Percentiles rank a stretch among this genome's conserved stretches.
Evolutionary conservation across 1,140 invertebrate genomes (phyloP).

Genomic region (Drosophila gunungcola): DNA sequence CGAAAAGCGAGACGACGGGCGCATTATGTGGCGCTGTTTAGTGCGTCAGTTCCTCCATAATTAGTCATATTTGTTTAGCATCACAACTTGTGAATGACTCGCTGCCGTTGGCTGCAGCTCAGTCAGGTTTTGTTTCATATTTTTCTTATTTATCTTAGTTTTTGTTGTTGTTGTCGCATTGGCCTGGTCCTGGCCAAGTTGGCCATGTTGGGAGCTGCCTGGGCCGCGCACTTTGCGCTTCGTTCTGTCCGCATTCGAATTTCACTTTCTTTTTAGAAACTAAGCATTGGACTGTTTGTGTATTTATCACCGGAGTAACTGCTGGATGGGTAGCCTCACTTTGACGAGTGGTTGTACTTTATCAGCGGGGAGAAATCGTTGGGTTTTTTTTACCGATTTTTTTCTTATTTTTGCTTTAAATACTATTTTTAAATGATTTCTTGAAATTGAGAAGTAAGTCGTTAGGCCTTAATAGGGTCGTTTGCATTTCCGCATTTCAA

Average conservation of each 20-base stretch:
- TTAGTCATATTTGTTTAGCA: slow-evolving; percentile 83
- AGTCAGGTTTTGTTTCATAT: slow-evolving; percentile 15
- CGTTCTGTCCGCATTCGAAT: slow-evolving; percentile 73
- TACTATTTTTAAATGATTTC: too few relatives aligned
- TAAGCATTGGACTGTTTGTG: slow-evolving; percentile 45
- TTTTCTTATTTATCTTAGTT: slow-evolving; percentile 1
- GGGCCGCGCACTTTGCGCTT: slow-evolving; percentile 73
- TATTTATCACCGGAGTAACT: slow-evolving; percentile 21
- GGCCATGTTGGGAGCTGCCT: slow-evolving; percentile 47
- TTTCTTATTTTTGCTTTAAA: too few relatives aligned
- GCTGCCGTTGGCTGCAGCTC: slow-evolving; percentile 25
- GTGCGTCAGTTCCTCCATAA: slow-evolving; percentile 81
- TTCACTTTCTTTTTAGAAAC: slow-evolving; percentile 83
- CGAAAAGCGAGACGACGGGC: slow-evolving; percentile 75
- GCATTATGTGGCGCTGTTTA: slow-evolving; percentile 82
- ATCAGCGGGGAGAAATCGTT: not conserved
- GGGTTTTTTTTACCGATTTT: not conserved
- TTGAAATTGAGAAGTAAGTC: too few relatives aligned
- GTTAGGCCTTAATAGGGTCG: too few relatives aligned
- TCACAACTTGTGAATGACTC: slow-evolving; percentile 79
- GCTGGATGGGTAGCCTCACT: slow-evolving; percentile 7
- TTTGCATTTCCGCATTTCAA: too few relatives aligned
- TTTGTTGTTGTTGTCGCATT: slow-evolving; percentile 6
- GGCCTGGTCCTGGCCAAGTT: slow-evolving; percentile 77
- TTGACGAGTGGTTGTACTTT: not conserved